phyloP scores from a whole-genome alignment of 2,797 vertebrate genomes.

The Sciurus carolinensis region DNA sequence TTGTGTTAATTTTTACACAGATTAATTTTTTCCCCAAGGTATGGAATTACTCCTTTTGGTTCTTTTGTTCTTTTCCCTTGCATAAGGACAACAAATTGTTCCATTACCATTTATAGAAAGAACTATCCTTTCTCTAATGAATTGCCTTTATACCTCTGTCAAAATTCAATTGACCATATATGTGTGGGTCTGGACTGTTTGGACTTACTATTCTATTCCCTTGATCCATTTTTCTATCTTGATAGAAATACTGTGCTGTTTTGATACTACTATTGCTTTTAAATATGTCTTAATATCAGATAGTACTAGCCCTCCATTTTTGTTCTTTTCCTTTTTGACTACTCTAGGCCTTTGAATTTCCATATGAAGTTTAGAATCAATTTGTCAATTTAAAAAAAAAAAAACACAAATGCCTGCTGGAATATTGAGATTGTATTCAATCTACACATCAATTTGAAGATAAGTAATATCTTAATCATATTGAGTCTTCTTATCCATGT shows the following conservation, averaged over 20 bases:
- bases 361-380: not conserved
- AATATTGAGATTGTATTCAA: conserved; percentile 6
- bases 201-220: not conserved
- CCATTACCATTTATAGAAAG: not conserved
- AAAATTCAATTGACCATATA: not conserved
- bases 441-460: not conserved
- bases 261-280: not conserved
- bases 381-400: too few relatives aligned
- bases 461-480: not conserved
- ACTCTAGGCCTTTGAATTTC: not conserved
- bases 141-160: not conserved
- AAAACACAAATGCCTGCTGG: not conserved
- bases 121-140: not conserved
- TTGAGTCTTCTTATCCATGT: not conserved
- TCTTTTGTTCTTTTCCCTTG: not conserved
- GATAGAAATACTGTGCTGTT: not conserved
- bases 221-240: not conserved
- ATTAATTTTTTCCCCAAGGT: not conserved
- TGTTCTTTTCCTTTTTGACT: not conserved
- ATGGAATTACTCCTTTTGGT: not conserved
- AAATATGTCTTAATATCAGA: not conserved
- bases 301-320: not conserved
- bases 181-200: not conserved
- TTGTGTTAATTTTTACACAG: not conserved
- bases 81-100: not conserved